Evolutionary conservation across 2,888 invertebrate genomes (phyloP).

Genomic region (Pseudococcus jackbeardsleyi): DNA sequence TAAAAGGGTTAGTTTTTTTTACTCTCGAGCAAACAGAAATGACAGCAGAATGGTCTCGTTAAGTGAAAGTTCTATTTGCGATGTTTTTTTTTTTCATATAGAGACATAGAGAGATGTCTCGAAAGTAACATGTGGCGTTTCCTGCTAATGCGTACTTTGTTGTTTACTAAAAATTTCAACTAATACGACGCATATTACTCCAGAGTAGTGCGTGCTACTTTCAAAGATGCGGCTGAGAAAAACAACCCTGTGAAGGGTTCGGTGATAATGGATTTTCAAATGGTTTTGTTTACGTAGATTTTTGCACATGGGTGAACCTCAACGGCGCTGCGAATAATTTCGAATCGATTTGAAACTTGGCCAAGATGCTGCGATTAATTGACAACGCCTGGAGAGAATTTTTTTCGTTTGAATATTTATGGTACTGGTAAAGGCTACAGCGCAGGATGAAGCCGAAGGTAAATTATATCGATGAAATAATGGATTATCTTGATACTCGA

Average conservation of each 20-base stretch:
- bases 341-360: conserved; percentile 41
- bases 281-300: conserved; percentile 30
- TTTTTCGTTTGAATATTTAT: neutral
- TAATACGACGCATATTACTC: neutral
- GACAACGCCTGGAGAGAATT: neutral
- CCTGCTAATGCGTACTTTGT: neutral
- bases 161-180: neutral
- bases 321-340: neutral
- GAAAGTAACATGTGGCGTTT: neutral
- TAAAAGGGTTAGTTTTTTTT: neutral
- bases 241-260: neutral
- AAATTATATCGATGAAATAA: neutral
- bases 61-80: neutral
- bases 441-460: neutral
- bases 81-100: neutral
- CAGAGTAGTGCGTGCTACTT: neutral
- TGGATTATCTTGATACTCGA: neutral
- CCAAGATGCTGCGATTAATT: neutral
- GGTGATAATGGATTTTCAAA: neutral
- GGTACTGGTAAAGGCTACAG: neutral
- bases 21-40: neutral
- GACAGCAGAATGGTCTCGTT: neutral
- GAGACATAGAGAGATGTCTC: neutral
- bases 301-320: neutral
- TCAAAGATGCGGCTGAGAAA: neutral